Conservation (phyloP, 2,113 vertebrate species). For the Colaptes auratus region DNA sequence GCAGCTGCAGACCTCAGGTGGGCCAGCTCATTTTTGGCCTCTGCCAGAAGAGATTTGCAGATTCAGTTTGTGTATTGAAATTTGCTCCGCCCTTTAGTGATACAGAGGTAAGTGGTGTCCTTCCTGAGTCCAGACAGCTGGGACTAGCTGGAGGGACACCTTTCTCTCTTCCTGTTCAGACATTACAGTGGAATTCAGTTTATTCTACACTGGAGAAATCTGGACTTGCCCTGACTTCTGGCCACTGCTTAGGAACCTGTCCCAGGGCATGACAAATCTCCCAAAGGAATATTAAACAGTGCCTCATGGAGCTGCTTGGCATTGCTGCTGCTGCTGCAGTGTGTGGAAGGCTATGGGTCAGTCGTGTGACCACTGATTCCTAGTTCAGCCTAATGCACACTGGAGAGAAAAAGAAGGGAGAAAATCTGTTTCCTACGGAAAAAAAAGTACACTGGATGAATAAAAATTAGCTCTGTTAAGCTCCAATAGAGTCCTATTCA, state of each 20-base stretch:
- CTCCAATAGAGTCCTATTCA: background rate
- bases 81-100: background rate
- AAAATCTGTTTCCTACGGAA: background rate
- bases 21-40: background rate
- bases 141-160: background rate
- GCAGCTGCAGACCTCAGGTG: background rate
- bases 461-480: background rate
- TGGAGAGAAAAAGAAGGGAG: background rate
- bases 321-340: background rate
- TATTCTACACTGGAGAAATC: background rate
- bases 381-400: background rate
- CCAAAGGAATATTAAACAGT: conserved; percentile 8
- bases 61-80: background rate
- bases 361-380: background rate
- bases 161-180: background rate
- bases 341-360: background rate
- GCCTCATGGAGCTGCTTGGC: background rate
- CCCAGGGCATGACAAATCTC: background rate
- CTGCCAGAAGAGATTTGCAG: background rate
- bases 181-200: background rate
- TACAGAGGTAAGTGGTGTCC: background rate
- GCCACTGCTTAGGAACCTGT: background rate
- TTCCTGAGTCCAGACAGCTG: conserved; percentile 6
- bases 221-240: background rate
- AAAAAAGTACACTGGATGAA: background rate